Evolutionary conservation across 2,113 vertebrate species (phyloP).

Genomic region (Felis chaus): DNA sequence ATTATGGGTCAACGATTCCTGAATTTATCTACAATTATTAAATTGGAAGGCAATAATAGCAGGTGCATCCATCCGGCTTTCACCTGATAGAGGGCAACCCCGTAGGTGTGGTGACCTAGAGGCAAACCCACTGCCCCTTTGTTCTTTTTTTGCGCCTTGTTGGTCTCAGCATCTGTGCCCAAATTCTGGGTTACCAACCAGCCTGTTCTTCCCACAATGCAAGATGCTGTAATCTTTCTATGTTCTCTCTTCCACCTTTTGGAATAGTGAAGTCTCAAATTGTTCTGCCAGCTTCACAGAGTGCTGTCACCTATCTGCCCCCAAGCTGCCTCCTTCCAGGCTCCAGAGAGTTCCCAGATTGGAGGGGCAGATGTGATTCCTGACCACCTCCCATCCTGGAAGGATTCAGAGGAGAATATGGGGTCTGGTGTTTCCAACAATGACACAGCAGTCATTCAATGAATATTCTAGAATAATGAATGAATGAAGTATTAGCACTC

Average conservation of each 20-base stretch:
- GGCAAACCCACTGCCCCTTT: background rate
- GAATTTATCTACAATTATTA: background rate
- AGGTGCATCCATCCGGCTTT: background rate
- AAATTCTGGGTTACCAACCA: background rate
- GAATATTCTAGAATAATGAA: background rate
- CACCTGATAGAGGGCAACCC: background rate
- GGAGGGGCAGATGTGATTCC: background rate
- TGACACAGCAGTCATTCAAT: fast-evolving
- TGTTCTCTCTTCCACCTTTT: background rate
- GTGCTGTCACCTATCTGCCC: background rate
- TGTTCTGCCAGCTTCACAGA: background rate
- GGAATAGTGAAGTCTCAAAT: background rate
- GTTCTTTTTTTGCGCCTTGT: background rate
- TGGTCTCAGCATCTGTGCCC: background rate
- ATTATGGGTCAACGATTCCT: background rate
- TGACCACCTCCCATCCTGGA: background rate
- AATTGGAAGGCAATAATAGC: background rate
- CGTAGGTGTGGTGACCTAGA: background rate
- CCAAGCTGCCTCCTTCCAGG: background rate
- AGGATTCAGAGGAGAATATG: background rate
- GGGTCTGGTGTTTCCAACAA: background rate
- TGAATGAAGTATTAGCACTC: background rate
- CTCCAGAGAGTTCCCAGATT: background rate
- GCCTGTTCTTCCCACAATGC: background rate
- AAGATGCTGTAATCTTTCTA: fast-evolving